A percentile compares a stretch with the other conserved stretches of the same genome.
Conservation (phyloP, 2,888 invertebrate genomes). For the Allophyes oxyacanthae region DNA sequence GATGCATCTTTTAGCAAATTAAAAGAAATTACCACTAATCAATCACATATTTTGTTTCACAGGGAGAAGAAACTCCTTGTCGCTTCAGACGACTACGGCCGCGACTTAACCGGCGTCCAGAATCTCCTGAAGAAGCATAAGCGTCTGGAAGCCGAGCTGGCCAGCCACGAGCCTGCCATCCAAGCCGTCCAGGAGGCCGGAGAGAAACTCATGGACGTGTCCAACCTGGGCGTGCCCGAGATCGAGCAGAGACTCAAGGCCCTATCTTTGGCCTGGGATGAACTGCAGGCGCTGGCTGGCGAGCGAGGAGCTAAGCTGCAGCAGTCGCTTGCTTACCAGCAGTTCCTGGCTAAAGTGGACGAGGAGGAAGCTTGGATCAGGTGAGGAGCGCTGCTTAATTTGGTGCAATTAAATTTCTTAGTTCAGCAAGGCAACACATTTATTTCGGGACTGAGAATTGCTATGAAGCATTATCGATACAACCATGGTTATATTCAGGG, state of each 20-base stretch:
- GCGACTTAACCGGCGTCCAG: constrained; percentile 99
- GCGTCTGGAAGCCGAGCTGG: constrained; percentile 98
- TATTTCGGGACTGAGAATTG: too few species aligned
- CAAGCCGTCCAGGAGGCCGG: constrained; percentile 94
- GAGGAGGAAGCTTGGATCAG: constrained; percentile 99
- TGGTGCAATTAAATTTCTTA: too few species aligned
- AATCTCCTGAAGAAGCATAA: constrained; percentile 99
- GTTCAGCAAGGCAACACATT: too few species aligned
- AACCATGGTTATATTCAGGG: too few species aligned
- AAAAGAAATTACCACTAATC: neutral
- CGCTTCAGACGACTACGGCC: constrained; percentile 99
- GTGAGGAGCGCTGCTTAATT: constrained; percentile 63
- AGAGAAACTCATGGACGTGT: constrained; percentile 97
- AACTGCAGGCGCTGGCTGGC: constrained; percentile 95
- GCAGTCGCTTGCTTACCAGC: constrained; percentile 99
- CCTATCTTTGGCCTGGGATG: constrained; percentile 97
- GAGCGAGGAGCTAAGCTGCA: constrained; percentile 98
- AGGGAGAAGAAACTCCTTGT: constrained; percentile 99
- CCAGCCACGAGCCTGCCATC: constrained; percentile 99
- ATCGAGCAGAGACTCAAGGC: constrained; percentile 96
- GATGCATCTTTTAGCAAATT: too few species aligned
- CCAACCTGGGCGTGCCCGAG: constrained; percentile 97
- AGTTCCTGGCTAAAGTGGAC: constrained; percentile 99
- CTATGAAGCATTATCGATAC: too few species aligned
- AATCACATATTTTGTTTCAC: neutral